Conservation (phyloP, 2,797 vertebrate species). For the Tragelaphus eurycerus region DNA sequence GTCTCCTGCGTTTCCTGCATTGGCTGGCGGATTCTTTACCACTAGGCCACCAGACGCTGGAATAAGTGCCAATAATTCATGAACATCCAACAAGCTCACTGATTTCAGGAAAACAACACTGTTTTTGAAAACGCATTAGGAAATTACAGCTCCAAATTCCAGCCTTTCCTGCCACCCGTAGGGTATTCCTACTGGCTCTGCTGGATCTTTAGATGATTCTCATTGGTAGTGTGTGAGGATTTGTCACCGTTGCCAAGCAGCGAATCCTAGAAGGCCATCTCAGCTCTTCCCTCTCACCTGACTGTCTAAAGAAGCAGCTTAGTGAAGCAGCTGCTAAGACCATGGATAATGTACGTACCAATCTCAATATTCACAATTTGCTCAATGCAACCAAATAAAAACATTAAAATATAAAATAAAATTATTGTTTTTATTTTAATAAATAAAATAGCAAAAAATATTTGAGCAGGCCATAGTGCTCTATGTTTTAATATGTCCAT, state of each 20-base stretch:
- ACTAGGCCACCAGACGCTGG: neutral
- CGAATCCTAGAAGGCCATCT: neutral
- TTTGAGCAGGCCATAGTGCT: neutral
- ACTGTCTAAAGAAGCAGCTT: neutral
- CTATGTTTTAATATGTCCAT: neutral
- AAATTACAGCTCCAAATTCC: neutral
- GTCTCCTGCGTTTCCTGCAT: neutral
- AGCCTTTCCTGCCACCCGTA: constrained; percentile 35
- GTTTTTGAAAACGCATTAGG: neutral
- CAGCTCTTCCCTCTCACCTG: neutral
- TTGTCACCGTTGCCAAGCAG: neutral
- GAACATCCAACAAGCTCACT: neutral
- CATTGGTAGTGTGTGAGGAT: neutral
- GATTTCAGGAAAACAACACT: neutral
- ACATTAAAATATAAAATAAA: neutral
- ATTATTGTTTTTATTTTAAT: neutral
- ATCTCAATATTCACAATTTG: neutral
- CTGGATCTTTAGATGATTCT: neutral
- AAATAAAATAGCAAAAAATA: neutral
- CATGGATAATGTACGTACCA: neutral
- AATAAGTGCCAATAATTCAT: neutral
- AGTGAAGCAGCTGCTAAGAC: rapidly evolving
- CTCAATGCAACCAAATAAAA: neutral
- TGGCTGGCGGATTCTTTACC: neutral
- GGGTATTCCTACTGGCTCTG: neutral